Evolutionary conservation across 2,888 invertebrate species (phyloP), one percentile per base, ranked within the genome.

Genomic region (Drosophila borealis): DNA sequence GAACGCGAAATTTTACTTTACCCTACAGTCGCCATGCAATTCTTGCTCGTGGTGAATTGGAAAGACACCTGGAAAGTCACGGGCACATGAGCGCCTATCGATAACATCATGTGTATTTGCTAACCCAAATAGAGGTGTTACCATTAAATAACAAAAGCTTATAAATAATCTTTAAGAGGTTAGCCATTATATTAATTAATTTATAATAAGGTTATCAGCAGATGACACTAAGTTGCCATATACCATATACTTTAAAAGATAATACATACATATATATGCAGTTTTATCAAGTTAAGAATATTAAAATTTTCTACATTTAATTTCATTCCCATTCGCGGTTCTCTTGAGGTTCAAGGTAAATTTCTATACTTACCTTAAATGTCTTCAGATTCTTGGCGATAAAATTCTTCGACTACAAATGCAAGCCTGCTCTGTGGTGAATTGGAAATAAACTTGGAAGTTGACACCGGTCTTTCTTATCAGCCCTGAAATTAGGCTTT

Each of bases 1-100:
- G 70, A 90, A 89, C 63, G 70, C 81, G 70, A 89, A 89, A 48
- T 68, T 55, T 66, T 44, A 63, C 76, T 78, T 76, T 87, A 81
- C 81, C 79, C 79, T 79, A 76, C 74, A 70, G 66, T 76, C 78
- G 70, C 78, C 63, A 69, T 76, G 80, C 73, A 83, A 82, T 66
- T 57, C 67, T 44, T 45, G 14, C 13, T 48, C 42, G 67, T 80
- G 82, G 82, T 81, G 81, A 80, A 81, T 66, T 80, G 76, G 81
- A 81, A 73, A 25, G 50, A 2, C 8, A 56, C 11, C 53, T 66
- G 60, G 70, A 61, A 73, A 8, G 13, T 25, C 14, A 54, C 57
- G 76, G 42, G 69, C 79, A 77, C 80, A 80, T 37, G 55, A 41
- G 10, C 19, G 44, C 8, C 41, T 77, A 39, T 70, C 80, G 81